These are phyloP conservation scores for Tricholauxania praeusta DNA, from an alignment of 2,888 invertebrate species.

Conservation along the genomic window DNA sequence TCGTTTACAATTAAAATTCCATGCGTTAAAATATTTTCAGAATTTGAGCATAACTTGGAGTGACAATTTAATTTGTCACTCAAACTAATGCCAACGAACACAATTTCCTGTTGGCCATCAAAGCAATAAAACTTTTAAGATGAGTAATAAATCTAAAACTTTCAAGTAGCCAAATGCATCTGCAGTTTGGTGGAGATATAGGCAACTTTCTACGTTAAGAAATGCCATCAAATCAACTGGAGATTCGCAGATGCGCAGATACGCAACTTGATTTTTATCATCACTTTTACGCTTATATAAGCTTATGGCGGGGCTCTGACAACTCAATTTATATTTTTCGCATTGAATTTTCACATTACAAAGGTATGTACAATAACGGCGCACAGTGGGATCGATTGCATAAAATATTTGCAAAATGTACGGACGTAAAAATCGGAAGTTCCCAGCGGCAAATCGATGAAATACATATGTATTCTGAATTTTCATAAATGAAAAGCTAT, in stretches of 20 bases:
- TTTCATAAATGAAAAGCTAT: no score
- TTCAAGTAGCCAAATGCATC: background rate
- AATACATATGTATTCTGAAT: no score
- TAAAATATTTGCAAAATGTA: no score
- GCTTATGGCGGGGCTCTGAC: conserved; percentile 25
- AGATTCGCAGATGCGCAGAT: conserved; percentile 8
- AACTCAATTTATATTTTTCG: conserved; percentile 25
- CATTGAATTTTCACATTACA: background rate
- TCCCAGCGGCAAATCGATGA: no score
- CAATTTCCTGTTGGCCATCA: conserved; percentile 26
- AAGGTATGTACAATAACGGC: no score
- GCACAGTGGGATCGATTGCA: background rate
- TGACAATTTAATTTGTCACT: conserved; percentile 37
- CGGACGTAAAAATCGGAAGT: no score
- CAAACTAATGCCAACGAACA: conserved; percentile 9
- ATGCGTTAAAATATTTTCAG: no score
- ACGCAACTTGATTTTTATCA: conserved; percentile 15
- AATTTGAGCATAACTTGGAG: conserved; percentile 2
- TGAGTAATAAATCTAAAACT: background rate
- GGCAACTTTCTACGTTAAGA: conserved; percentile 25
- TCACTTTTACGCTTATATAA: conserved; percentile 29
- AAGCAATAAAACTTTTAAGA: background rate
- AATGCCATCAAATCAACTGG: background rate
- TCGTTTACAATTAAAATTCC: no score
- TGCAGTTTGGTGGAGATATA: conserved; percentile 2